Conservation (phyloP, 2,888 invertebrate species). For the Cantharis lateralis region DNA sequence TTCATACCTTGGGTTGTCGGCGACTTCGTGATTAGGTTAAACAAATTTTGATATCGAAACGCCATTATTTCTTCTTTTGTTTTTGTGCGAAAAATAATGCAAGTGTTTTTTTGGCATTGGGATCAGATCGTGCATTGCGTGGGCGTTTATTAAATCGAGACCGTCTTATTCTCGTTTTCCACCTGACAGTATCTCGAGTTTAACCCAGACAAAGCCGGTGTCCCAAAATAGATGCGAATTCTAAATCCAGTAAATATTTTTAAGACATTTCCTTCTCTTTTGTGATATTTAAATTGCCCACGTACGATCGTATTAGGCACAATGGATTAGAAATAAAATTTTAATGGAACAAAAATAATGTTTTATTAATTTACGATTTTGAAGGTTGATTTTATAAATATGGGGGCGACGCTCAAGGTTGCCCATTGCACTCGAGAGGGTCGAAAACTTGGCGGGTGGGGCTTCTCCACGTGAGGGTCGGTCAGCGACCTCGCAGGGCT, state of each 20-base stretch:
- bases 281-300: background rate
- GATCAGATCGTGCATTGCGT: background rate
- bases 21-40: background rate
- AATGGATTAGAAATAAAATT: background rate
- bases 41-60: background rate
- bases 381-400: background rate
- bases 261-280: background rate
- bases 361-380: background rate
- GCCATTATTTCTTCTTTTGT: background rate
- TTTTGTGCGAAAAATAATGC: background rate
- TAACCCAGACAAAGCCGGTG: constrained; percentile 10
- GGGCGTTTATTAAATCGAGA: constrained; percentile 1
- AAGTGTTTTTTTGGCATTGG: background rate
- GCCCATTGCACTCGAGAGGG: constrained; percentile 29
- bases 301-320: background rate
- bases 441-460: constrained; percentile 30
- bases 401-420: constrained; percentile 30
- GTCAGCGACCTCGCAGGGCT: constrained; percentile 32
- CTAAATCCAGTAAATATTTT: background rate
- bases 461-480: constrained; percentile 32
- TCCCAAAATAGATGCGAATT: background rate
- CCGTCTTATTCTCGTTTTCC: constrained; percentile 7
- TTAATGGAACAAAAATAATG: background rate
- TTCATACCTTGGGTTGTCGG: background rate
- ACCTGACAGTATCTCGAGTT: constrained; percentile 7